phyloP scores from a whole-genome alignment of 2,888 invertebrate species.

The Drosophila longiperda region DNA sequence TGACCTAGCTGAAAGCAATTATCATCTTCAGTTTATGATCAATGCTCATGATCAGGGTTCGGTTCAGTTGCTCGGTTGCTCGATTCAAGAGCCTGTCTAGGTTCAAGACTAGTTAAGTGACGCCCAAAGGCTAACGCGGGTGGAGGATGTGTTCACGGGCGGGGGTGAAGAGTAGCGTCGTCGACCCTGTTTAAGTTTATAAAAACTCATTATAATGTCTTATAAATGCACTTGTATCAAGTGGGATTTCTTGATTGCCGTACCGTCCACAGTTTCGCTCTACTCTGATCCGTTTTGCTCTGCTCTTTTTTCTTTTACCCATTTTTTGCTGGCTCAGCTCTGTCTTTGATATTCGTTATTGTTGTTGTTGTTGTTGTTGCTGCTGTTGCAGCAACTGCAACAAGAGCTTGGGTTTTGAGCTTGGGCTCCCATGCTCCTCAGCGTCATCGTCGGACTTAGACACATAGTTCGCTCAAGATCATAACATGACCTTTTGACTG shows the following conservation, averaged over 20 bases:
- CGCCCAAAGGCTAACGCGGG: conserved; percentile 71
- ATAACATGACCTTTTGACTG: conserved; percentile 83
- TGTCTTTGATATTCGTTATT: conserved; percentile 31
- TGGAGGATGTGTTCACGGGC: neutral
- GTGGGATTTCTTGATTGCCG: conserved; percentile 78
- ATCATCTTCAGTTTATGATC: conserved; percentile 67
- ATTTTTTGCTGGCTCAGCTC: conserved; percentile 17
- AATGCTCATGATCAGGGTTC: conserved; percentile 43
- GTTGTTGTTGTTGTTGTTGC: conserved; percentile 6
- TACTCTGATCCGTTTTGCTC: conserved; percentile 54
- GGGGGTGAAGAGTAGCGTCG: conserved; percentile 9
- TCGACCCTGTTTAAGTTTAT: conserved; percentile 81
- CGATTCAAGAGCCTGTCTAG: conserved; percentile 59
- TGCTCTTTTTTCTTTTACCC: conserved; percentile 28
- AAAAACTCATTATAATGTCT: conserved; percentile 82
- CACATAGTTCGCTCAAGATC: conserved; percentile 81
- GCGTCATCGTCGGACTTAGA: conserved; percentile 67
- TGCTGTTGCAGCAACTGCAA: conserved; percentile 30
- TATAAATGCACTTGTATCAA: conserved; percentile 81
- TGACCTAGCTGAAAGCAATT: conserved; percentile 76
- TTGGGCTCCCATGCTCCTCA: conserved; percentile 72
- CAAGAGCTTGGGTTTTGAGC: conserved; percentile 22
- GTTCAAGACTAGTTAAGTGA: conserved; percentile 74
- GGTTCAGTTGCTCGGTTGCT: conserved; percentile 13
- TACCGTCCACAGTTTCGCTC: conserved; percentile 28